Conservation (phyloP, 2,797 vertebrate species). For the Dryobates pubescens region DNA sequence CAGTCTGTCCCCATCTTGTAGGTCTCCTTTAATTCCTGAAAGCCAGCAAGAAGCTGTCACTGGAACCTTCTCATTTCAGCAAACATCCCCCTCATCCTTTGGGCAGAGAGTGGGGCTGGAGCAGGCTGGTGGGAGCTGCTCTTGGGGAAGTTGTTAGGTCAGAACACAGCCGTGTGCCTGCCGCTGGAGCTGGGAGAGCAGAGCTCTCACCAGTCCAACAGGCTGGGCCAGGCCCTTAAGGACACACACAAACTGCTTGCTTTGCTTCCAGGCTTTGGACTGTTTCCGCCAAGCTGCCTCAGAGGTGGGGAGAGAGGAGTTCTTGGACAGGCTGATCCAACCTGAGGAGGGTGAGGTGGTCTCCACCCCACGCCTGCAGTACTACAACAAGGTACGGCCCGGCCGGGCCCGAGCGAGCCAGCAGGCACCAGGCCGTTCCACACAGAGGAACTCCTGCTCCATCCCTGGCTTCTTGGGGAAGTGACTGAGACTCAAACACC, state of each 20-base stretch:
- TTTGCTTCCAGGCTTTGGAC: conserved; percentile 85
- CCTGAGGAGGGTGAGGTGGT: conserved; percentile 84
- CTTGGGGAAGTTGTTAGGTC: background rate
- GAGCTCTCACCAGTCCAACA: no score
- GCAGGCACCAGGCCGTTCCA: background rate
- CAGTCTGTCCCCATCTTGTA: background rate
- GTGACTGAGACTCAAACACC: background rate
- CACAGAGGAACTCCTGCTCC: background rate
- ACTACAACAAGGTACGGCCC: conserved; percentile 89
- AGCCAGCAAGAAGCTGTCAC: background rate
- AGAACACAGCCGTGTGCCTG: fast-evolving
- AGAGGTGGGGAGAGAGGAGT: conserved; percentile 94
- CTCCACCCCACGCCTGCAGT: conserved; percentile 83
- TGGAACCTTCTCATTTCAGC: background rate
- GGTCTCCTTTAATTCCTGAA: background rate
- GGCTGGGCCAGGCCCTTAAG: background rate
- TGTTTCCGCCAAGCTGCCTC: conserved; percentile 90
- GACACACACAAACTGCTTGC: background rate
- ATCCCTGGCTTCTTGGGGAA: background rate
- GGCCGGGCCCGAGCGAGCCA: fast-evolving
- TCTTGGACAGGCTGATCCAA: conserved; percentile 85
- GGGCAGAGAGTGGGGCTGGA: no score
- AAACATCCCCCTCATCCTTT: background rate
- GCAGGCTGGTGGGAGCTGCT: fast-evolving
- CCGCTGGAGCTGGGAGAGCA: background rate